A percentile compares a stretch with the other conserved stretches of the same genome.
Evolutionary conservation across 64 coral and sea anemone species (phyloP).

Genomic region (Montipora sp.): DNA sequence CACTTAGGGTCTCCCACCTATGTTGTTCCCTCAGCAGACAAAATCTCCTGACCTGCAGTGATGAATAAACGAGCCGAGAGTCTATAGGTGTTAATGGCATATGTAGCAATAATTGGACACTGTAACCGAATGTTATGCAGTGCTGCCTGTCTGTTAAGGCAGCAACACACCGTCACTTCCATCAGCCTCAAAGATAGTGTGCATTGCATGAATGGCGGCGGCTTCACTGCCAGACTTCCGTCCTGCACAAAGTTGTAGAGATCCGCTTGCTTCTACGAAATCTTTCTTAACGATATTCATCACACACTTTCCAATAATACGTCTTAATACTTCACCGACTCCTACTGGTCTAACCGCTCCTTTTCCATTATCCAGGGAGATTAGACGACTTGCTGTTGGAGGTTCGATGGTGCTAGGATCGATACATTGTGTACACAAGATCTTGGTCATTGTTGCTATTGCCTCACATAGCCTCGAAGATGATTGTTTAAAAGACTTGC

Average conservation of each 20-base stretch:
- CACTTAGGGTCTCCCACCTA: not conserved
- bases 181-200: constrained; percentile 44
- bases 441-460: constrained; percentile 14
- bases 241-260: constrained; percentile 48
- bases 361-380: constrained; percentile 52
- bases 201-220: constrained; percentile 54
- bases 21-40: constrained; percentile 60
- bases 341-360: constrained; percentile 37
- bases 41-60: constrained; percentile 44
- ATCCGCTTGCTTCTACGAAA: constrained; percentile 58
- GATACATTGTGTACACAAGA: constrained; percentile 38
- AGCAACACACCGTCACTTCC: constrained; percentile 41
- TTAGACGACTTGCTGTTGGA: constrained; percentile 8
- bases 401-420: constrained; percentile 30
- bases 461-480: constrained; percentile 19
- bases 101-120: constrained; percentile 51
- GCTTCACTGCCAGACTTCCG: constrained; percentile 49
- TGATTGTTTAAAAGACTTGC: constrained; percentile 47
- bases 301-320: constrained; percentile 63
- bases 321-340: constrained; percentile 40
- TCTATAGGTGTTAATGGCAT: constrained; percentile 51
- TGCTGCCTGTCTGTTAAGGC: constrained; percentile 40
- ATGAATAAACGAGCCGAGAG: constrained; percentile 47
- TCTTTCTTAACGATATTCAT: constrained; percentile 47
- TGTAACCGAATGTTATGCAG: constrained; percentile 45